phyloP scores from a whole-genome alignment of 2,888 invertebrate genomes.

The Phania funesta region DNA sequence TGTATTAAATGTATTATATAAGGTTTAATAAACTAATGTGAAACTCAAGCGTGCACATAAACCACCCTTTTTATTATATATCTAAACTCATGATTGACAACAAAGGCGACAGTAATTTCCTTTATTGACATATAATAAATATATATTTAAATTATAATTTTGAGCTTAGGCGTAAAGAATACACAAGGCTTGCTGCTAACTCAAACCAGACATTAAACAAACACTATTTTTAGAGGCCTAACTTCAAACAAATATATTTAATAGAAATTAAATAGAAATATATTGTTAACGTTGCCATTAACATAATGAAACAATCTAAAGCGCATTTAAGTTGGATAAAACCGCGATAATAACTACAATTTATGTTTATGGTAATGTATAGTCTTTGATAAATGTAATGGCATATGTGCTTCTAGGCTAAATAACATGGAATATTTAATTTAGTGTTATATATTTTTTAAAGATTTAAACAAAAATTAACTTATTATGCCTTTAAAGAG shows the following conservation, averaged over 20 bases:
- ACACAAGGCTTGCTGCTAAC: neutral
- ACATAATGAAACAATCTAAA: conserved; percentile 13
- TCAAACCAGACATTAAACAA: neutral
- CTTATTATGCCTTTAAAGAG: too few relatives aligned
- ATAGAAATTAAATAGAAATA: neutral
- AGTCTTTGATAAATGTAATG: too few relatives aligned
- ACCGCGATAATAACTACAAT: neutral
- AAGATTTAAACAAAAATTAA: too few relatives aligned
- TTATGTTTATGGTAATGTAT: neutral
- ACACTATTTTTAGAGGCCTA: neutral
- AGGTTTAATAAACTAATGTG: too few relatives aligned
- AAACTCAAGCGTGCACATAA: too few relatives aligned
- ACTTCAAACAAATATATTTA: neutral
- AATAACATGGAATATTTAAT: too few relatives aligned
- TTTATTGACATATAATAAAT: neutral
- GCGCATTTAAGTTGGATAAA: neutral
- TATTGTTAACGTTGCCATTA: neutral
- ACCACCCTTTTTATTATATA: too few relatives aligned
- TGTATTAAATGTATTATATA: neutral
- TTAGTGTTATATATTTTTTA: too few relatives aligned
- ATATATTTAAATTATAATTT: conserved; percentile 17
- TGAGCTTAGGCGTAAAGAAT: neutral
- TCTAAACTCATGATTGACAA: conserved; percentile 14
- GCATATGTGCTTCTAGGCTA: too few relatives aligned
- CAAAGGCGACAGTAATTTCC: neutral